Conservation (phyloP, 2,113 vertebrate genomes). For the Dromaius novaehollandiae region DNA sequence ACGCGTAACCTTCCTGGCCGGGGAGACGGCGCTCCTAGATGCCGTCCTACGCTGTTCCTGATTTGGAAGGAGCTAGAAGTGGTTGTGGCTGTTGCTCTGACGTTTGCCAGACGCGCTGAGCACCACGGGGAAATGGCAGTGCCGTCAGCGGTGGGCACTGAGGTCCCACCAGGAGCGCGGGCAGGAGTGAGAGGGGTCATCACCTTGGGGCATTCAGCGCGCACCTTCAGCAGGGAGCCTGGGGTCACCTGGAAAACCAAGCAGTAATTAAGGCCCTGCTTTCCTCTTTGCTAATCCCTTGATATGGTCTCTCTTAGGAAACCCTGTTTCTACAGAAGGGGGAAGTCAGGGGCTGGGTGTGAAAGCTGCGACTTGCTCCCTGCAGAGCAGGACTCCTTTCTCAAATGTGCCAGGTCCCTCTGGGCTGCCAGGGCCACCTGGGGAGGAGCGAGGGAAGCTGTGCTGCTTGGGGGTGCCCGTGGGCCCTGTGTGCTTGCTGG, state of each 20-base stretch:
- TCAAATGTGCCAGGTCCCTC: background rate
- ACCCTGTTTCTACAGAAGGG: background rate
- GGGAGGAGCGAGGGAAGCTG: background rate
- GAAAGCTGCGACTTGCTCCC: background rate
- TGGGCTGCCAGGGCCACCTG: background rate
- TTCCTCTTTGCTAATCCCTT: slow-evolving; percentile 1
- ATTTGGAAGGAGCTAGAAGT: background rate
- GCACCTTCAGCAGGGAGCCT: background rate
- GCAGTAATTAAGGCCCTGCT: background rate
- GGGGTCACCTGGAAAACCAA: background rate
- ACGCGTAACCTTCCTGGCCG: background rate
- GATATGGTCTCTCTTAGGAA: background rate
- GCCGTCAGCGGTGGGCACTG: background rate
- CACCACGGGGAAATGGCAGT: background rate
- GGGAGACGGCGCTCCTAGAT: background rate
- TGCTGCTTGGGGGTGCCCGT: background rate
- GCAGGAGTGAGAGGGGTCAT: background rate
- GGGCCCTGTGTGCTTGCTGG: fast-evolving
- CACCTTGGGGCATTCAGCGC: background rate
- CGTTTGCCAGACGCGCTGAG: background rate
- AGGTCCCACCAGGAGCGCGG: background rate
- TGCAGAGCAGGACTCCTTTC: background rate
- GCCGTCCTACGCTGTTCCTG: fast-evolving
- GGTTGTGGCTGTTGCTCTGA: background rate
- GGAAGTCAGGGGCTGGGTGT: background rate